Evolutionary conservation across 2,888 invertebrate species (phyloP).

Genomic region (Cerceris ruficornis): DNA sequence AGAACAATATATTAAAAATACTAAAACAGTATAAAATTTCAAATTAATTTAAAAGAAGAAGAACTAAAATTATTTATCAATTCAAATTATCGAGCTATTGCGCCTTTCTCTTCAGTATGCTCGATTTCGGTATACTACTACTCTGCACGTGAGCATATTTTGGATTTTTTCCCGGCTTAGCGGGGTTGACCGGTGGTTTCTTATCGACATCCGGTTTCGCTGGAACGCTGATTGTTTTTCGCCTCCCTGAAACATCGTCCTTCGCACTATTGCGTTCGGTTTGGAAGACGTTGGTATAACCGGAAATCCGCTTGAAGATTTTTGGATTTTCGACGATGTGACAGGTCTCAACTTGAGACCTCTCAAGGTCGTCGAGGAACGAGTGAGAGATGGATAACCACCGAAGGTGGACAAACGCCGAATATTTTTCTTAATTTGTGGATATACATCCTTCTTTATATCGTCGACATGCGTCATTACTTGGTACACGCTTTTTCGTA

Average conservation of each 20-base stretch:
- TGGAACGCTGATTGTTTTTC: background rate
- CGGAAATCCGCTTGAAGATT: slow-evolving; percentile 39
- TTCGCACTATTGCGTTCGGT: background rate
- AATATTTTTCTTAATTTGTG: slow-evolving; percentile 43
- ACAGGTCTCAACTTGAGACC: too few species aligned
- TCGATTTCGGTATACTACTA: slow-evolving; percentile 64
- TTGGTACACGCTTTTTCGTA: slow-evolving; percentile 38
- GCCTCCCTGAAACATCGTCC: background rate
- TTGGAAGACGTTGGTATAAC: slow-evolving; percentile 64
- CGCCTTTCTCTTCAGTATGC: background rate
- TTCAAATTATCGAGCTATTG: background rate
- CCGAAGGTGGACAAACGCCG: slow-evolving; percentile 59
- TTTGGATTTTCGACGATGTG: slow-evolving; percentile 40
- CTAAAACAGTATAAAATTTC: too few species aligned
- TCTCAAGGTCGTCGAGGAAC: slow-evolving; percentile 23
- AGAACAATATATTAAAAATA: too few species aligned
- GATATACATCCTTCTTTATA: slow-evolving; percentile 34
- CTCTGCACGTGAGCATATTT: slow-evolving; percentile 68
- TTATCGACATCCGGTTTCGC: background rate
- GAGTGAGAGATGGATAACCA: slow-evolving; percentile 26
- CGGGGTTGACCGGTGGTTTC: background rate
- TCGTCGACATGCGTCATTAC: slow-evolving; percentile 49
- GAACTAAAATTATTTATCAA: background rate
- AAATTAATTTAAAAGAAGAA: background rate
- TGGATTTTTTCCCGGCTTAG: slow-evolving; percentile 46